phyloP scores from a whole-genome alignment of 2,113 vertebrate genomes.

The Papio anubis region DNA sequence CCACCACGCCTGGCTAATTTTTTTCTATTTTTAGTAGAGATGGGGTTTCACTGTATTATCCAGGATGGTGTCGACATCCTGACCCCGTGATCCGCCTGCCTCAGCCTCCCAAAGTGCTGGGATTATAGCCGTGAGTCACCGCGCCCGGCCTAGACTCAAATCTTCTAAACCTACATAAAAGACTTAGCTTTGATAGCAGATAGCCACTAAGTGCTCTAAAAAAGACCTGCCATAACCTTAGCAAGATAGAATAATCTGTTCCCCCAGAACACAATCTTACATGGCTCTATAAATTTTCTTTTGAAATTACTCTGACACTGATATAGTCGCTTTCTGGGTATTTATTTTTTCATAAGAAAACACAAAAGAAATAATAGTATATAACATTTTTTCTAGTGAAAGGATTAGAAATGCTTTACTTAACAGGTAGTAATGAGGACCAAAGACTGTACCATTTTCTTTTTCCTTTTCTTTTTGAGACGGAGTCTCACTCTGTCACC shows the following conservation, averaged over 20 bases:
- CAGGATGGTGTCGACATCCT: too few relatives aligned
- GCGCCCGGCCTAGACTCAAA: background rate
- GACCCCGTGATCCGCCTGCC: too few relatives aligned
- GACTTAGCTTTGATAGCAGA: background rate
- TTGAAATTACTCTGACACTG: constrained; percentile 39
- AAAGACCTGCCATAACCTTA: background rate
- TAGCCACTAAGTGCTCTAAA: background rate
- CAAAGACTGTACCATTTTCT: background rate
- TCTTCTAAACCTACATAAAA: constrained; percentile 12
- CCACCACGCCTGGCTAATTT: too few relatives aligned
- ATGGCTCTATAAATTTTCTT: constrained; percentile 6
- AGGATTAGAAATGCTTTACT: background rate
- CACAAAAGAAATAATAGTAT: background rate
- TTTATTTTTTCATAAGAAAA: background rate
- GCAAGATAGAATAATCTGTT: background rate
- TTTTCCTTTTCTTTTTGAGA: too few relatives aligned
- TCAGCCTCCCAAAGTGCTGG: too few relatives aligned
- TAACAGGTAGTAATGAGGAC: constrained; percentile 1
- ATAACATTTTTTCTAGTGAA: background rate
- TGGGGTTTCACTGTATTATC: too few relatives aligned
- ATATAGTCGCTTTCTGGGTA: background rate
- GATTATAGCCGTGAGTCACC: too few relatives aligned
- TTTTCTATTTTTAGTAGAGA: too few relatives aligned
- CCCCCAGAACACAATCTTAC: background rate
- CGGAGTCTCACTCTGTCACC: too few relatives aligned